These are phyloP conservation scores for Drosophila diplacantha DNA, from an alignment of 2,888 invertebrate genomes.

Conservation along the genomic window DNA sequence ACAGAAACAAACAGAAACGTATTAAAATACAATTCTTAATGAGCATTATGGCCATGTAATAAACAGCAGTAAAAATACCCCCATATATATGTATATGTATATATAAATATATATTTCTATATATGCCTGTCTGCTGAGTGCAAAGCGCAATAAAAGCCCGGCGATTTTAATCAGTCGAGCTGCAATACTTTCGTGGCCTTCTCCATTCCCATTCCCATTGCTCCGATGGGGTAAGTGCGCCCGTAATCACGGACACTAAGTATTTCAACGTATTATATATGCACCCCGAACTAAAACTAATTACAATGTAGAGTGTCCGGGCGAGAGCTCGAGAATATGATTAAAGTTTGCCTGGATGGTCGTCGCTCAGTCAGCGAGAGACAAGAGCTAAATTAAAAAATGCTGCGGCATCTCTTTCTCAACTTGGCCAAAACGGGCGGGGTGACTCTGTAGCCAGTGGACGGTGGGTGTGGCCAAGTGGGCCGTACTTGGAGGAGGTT, in stretches of 20 bases:
- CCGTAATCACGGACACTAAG: conserved; percentile 55
- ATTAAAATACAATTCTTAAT: conserved; percentile 66
- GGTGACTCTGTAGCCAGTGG: not conserved
- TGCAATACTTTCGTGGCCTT: conserved; percentile 43
- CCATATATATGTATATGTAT: not conserved
- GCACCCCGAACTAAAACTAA: conserved; percentile 58
- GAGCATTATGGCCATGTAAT: conserved; percentile 62
- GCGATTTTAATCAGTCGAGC: conserved; percentile 63
- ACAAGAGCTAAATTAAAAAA: conserved; percentile 66
- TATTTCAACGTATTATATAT: conserved; percentile 27
- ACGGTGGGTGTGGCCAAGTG: not conserved
- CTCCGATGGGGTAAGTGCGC: conserved; percentile 36
- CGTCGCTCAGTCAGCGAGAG: conserved; percentile 36
- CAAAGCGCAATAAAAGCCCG: conserved; percentile 59
- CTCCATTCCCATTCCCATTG: conserved; percentile 9
- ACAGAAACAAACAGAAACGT: conserved; percentile 36
- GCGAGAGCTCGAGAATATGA: conserved; percentile 56
- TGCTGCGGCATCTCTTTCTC: conserved; percentile 57
- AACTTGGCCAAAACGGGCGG: conserved; percentile 26
- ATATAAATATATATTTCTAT: conserved; percentile 27
- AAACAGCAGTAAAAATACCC: conserved; percentile 46
- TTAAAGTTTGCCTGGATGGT: conserved; percentile 55
- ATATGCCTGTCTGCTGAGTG: conserved; percentile 53
- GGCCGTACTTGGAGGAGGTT: conserved; percentile 34
- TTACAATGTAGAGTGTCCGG: conserved; percentile 55